Evolutionary conservation across 2,113 vertebrate species (phyloP), one percentile per base, ranked within the genome.

Genomic region (Puffinus mauretanicus): DNA sequence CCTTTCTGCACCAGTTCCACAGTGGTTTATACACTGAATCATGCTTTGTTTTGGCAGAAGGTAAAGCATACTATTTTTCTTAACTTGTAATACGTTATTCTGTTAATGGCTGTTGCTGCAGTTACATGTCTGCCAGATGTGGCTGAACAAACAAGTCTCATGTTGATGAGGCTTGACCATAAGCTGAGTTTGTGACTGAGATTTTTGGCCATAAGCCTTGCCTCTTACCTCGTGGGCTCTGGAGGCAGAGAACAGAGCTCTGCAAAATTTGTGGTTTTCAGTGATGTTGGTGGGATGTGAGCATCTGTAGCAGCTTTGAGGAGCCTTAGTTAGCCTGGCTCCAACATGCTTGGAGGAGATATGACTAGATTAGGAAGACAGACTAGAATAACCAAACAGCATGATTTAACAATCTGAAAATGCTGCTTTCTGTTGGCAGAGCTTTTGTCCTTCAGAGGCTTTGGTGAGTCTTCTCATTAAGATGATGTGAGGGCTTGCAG

Each of bases 31-130:
- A 99, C 75, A 99, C 99, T 38, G 99, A 99, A 61, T 99, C 98
- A 3, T 99, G 99, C 97, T 99, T 99, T 96, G 99, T 99, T 71
- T 97, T 99, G 96, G 99, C 99, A 93, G 99, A 99, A 98, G 99
- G 99, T 99, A 98, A 98, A 96, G 83, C 54, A 79, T 42, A 30
- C 17, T 46, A 3, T 47, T 88, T 62, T 47, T 88, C 77, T 65
- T 14, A 32, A 24, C 57, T 71, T 49, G 30, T 52, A 38, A 21
- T 64, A 87, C 67, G 16, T 70, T 44, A 19, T 27, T 29, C 52
- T 90, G 32, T 54, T 42, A 22, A 54, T 34, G 49, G 38, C 72
- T 81, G 52, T 81, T 25, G 29, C 77, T 80, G n/a, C 61, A 86
- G 57, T 54, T 40, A 20, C 6, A 5, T 15, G n/a, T 82, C 15